phyloP scores from a whole-genome alignment of 2,797 vertebrate species.

The Acrocephalus scirpaceus region DNA sequence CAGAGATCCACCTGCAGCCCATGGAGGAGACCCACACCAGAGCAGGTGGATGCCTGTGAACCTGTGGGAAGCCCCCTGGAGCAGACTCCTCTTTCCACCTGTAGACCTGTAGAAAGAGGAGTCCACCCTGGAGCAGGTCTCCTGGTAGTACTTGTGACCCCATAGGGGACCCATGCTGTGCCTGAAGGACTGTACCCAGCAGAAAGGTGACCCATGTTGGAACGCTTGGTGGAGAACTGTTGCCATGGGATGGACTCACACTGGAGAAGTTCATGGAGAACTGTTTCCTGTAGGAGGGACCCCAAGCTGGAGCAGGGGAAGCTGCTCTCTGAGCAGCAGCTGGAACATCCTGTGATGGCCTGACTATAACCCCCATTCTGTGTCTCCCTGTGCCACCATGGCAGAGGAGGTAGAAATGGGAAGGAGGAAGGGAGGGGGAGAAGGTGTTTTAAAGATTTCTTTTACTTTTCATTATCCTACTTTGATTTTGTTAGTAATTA shows the following conservation, averaged over 20 bases:
- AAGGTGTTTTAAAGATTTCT: not conserved
- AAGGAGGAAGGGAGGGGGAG: not conserved
- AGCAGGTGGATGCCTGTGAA: not conserved
- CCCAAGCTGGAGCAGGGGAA: not conserved
- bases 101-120: not conserved
- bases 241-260: not conserved
- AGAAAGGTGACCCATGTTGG: not conserved
- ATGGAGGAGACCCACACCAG: fast-evolving
- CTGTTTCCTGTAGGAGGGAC: not conserved
- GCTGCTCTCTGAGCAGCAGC: not conserved
- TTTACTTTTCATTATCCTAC: not conserved
- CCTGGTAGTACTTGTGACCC: not conserved
- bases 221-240: not conserved
- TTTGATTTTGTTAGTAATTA: not conserved
- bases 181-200: not conserved
- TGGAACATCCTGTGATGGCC: not conserved
- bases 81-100: not conserved
- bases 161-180: fast-evolving
- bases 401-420: not conserved
- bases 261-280: not conserved
- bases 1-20: not conserved
- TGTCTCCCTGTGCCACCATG: not conserved
- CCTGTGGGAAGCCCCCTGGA: not conserved
- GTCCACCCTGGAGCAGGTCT: not conserved
- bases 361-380: not conserved